These are phyloP conservation scores for Chloroceryle inda DNA, from an alignment of 2,797 vertebrate species.

Conservation along the genomic window DNA sequence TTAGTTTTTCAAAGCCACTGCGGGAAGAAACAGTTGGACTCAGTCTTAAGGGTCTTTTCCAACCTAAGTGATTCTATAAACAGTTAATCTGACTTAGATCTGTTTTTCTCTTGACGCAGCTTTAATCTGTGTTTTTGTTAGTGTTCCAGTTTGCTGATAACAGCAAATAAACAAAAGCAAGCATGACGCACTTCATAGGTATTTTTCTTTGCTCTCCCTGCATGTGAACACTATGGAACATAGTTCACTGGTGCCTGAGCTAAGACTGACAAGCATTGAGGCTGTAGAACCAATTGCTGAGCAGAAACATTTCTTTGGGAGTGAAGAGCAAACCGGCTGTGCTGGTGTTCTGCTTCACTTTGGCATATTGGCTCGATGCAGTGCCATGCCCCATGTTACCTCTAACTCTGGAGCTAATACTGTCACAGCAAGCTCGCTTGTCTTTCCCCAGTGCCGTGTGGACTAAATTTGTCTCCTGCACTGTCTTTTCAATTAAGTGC, in stretches of 20 bases:
- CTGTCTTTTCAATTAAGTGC: slow-evolving; percentile 38
- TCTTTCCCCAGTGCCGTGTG: neutral
- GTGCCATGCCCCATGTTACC: neutral
- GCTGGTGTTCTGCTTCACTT: neutral
- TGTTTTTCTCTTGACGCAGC: neutral
- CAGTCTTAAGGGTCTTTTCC: neutral
- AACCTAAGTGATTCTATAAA: neutral
- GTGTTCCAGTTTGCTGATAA: neutral
- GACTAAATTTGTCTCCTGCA: slow-evolving; percentile 13
- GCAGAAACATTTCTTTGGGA: neutral
- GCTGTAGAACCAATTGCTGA: neutral
- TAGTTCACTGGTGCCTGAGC: neutral
- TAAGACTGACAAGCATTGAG: neutral
- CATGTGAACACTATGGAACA: rapidly evolving
- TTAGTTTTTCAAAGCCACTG: neutral
- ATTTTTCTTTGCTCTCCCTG: neutral
- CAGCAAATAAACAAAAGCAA: neutral
- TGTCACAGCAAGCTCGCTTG: slow-evolving; percentile 10
- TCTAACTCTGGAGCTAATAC: neutral
- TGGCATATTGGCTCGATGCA: neutral
- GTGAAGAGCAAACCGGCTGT: neutral
- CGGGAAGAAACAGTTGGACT: neutral
- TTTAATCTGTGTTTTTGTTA: neutral
- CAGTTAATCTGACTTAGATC: neutral
- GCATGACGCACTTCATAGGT: neutral